Conservation (phyloP, 2,113 vertebrate genomes). For the Pterocles orientalis region DNA sequence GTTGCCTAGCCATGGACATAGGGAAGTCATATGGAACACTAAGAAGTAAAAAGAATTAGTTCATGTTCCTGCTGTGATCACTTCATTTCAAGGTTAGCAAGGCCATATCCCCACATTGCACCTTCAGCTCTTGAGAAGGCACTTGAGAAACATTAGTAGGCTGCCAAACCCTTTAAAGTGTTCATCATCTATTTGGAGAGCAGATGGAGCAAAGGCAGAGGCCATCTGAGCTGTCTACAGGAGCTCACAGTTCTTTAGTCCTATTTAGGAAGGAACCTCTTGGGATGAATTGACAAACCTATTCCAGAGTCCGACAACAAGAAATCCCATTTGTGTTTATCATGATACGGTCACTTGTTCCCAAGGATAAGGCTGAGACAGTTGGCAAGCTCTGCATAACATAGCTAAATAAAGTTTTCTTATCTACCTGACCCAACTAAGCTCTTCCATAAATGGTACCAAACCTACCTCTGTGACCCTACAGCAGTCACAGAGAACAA, state of each 20-base stretch:
- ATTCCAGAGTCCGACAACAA: background rate
- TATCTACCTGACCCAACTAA: background rate
- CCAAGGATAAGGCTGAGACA: background rate
- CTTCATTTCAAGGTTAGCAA: background rate
- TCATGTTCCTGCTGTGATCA: background rate
- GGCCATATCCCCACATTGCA: background rate
- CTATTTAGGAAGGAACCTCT: conserved; percentile 8
- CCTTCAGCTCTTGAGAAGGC: background rate
- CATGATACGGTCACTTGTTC: background rate
- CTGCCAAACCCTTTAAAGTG: background rate
- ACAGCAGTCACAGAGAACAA: background rate
- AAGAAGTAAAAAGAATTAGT: background rate
- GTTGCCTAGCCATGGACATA: background rate
- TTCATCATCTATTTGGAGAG: background rate
- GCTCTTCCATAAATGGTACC: background rate
- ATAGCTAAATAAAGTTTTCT: background rate
- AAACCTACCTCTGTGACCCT: background rate
- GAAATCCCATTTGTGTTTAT: background rate
- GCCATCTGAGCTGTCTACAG: background rate
- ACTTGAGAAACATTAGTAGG: background rate
- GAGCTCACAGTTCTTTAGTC: background rate
- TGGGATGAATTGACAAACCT: background rate
- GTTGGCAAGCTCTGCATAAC: background rate
- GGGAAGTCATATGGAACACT: background rate
- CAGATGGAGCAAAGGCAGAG: background rate